Evolutionary conservation across 2,888 invertebrate species (phyloP), one percentile per base, ranked within the genome.

Genomic region (Furcula furcula): DNA sequence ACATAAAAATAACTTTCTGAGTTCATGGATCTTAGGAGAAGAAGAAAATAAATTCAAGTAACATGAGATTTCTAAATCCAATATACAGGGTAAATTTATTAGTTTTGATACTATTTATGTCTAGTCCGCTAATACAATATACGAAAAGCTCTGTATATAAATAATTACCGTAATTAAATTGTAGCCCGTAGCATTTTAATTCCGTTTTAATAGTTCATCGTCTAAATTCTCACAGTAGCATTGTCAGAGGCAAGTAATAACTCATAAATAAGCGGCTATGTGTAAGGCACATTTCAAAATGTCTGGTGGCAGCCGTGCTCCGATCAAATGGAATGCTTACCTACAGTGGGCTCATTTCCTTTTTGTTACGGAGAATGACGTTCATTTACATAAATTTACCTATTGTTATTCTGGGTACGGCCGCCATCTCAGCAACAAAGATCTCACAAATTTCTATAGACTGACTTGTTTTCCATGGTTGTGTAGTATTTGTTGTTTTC

Each of bases 311-410:
- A 62, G 69, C 58, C 55, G 63, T 67, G 66, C 55, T 62, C 59
- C 77, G 68, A 79, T 77, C 73, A 74, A 82, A 77, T 68, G 68
- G 71, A 78, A 76, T 69, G 69, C 64, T n/a, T n/a, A n/a, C 69
- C 63, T 60, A 62, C 67, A 61, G 65, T 56, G 62, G 65, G 64
- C 70, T 80, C 82, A 76, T 85, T 86, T 85, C 82, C 81, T 82
- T 82, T 83, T 84, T 81, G 84, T 83, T 81, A 73, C 83, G 74
- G 69, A 76, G 68, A 65, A 72, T 66, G 66, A 65, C 58, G 65
- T 70, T 83, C 82, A 85, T 87, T 86, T 84, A 85, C 84, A 86
- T 86, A 86, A 83, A 86, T 85, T 85, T 83, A 84, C 77, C 80
- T 84, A 84, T 87, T 86, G 85, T 87, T 82, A 82, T 82, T 80